These are phyloP conservation scores for Sclerurus mexicanus DNA, from an alignment of 2,113 vertebrate species.

Conservation along the genomic window DNA sequence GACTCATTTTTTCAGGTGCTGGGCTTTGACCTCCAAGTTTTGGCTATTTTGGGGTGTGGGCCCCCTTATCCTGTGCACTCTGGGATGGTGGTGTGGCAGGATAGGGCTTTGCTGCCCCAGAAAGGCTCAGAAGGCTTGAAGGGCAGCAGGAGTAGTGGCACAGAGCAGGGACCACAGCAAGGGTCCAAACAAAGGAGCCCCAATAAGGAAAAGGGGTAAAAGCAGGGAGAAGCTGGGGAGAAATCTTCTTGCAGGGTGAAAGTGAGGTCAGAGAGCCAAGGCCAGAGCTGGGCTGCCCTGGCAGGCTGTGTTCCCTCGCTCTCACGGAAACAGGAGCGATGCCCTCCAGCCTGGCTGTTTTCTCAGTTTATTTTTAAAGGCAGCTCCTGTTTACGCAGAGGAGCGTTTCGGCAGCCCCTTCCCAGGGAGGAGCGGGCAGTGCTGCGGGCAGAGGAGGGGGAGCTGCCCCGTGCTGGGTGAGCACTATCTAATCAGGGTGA, in stretches of 20 bases:
- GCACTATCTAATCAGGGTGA: neutral
- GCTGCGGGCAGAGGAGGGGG: neutral
- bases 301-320: neutral
- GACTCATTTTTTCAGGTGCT: neutral
- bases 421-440: neutral
- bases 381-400: neutral
- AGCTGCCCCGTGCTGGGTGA: fast-evolving
- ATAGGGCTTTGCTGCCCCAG: neutral
- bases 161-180: neutral
- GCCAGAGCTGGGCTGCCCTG: neutral
- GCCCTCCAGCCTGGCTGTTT: neutral
- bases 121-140: neutral
- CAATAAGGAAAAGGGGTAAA: neutral
- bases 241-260: neutral
- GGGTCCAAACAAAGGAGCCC: neutral
- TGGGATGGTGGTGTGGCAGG: neutral
- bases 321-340: slow-evolving; percentile 2
- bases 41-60: neutral
- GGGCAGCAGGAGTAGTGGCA: neutral
- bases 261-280: fast-evolving
- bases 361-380: neutral
- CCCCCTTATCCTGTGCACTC: fast-evolving
- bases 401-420: neutral
- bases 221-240: neutral
- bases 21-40: neutral